Evolutionary conservation across 2,113 vertebrate genomes (phyloP).

Genomic region (Plectropomus leopardus): DNA sequence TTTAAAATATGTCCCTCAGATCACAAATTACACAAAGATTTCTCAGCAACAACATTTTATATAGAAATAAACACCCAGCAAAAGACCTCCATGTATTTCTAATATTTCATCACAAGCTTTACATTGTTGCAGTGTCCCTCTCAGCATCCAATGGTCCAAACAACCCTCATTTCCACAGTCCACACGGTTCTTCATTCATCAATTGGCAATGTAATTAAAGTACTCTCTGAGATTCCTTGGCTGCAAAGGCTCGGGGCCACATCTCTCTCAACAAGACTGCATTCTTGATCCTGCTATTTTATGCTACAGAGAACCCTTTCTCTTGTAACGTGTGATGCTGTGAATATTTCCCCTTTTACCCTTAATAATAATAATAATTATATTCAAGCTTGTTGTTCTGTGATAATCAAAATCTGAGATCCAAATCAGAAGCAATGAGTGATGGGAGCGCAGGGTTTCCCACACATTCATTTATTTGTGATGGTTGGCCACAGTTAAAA

Average conservation of each 20-base stretch:
- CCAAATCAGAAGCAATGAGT: neutral
- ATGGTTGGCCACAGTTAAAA: no score
- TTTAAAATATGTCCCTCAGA: neutral
- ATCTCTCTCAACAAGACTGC: constrained; percentile 20
- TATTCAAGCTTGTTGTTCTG: neutral
- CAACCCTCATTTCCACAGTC: constrained; percentile 8
- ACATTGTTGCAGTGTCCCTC: constrained; percentile 3
- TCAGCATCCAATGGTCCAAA: constrained; percentile 9
- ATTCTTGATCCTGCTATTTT: constrained; percentile 51
- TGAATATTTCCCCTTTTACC: constrained; percentile 7
- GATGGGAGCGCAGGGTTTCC: no score
- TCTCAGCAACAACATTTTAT: constrained; percentile 2
- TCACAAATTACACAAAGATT: constrained; percentile 24
- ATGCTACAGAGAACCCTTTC: neutral
- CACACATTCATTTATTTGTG: no score
- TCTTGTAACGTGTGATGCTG: neutral
- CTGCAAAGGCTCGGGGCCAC: constrained; percentile 26
- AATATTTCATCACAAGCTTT: constrained; percentile 23
- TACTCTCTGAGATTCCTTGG: constrained; percentile 35
- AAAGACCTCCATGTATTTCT: constrained; percentile 15
- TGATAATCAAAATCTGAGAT: neutral
- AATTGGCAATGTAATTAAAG: constrained; percentile 55
- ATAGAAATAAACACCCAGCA: constrained; percentile 19
- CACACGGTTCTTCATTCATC: constrained; percentile 57
- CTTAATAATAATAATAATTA: no score